Evolutionary conservation across 2,888 invertebrate genomes (phyloP), one percentile per base, ranked within the genome.

Genomic region (Acrobasis consociella): DNA sequence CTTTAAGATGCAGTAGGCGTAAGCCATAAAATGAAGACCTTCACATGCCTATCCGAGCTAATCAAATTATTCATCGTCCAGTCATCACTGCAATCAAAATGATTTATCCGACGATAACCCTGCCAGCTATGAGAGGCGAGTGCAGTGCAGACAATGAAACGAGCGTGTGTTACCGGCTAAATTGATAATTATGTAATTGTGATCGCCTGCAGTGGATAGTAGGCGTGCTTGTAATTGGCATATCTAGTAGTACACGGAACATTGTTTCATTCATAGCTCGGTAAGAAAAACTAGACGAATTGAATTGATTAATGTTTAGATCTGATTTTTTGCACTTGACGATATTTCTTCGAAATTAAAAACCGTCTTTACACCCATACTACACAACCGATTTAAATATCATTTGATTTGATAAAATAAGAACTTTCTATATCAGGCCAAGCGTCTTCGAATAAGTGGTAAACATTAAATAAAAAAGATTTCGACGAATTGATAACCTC

Each of bases 161-260:
- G 22, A 56, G 42, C 42, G 42, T 49, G 58, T 59, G 37, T 37
- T 37, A 59, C 15, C 31, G 49, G 15, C 31, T 49, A 38, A 49
- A 49, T 49, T 49, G 58, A 37, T 59, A 59, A 50, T 50, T 15
- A 50, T 50, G 50, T 50, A 50, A 59, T 59, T 59, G 58, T 49
- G 49, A 22, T 46, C 56, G 49, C 31, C 37, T 49, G 37, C 49
- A 49, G 16, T 50, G 50, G 39, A 56, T 16, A 38, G 49, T 59
- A 16, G 58, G 58, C 49, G 49, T 49, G 49, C 22, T 16, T 15
- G 31, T 59, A 59, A 49, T 49, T 49, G 49, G 15, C 49, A 46
- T 56, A 56, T 56, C 55, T 42, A 56, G 42, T 56, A 56, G 17
- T 39, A 38, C 16, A 39, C 10, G 39, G 16, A 42, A 42, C 39